Conservation (phyloP, 2,113 vertebrate genomes). For the Tenrec ecaudatus region DNA sequence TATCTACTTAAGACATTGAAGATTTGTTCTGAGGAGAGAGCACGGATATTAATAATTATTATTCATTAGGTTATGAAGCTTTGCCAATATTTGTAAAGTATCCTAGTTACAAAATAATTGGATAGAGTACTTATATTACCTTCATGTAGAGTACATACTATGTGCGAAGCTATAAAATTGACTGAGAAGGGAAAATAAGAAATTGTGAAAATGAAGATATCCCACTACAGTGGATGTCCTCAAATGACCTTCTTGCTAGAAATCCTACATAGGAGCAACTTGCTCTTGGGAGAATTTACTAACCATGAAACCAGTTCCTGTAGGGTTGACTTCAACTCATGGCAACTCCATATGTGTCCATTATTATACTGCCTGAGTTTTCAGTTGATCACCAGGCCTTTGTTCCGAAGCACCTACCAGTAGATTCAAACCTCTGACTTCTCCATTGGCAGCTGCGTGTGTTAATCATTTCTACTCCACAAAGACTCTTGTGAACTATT, state of each 20-base stretch:
- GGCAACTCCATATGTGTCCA: not conserved
- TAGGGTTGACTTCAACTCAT: not conserved
- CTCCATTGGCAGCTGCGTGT: not conserved
- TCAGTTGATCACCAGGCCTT: not conserved
- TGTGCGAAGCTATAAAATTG: slow-evolving; percentile 50
- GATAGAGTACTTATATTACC: slow-evolving; percentile 23
- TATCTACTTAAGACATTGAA: slow-evolving; percentile 26
- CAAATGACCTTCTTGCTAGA: not conserved
- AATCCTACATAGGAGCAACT: not conserved
- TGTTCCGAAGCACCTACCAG: not conserved
- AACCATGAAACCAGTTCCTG: not conserved
- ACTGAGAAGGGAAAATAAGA: slow-evolving; percentile 30
- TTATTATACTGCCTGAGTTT: not conserved
- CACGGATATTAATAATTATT: not conserved
- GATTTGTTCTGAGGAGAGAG: no score
- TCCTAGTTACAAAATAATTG: slow-evolving; percentile 30
- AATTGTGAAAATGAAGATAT: slow-evolving; percentile 21
- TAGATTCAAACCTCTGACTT: not conserved
- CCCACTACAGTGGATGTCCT: not conserved
- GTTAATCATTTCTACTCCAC: not conserved
- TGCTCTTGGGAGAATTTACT: not conserved
- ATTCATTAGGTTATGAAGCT: not conserved
- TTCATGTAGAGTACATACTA: slow-evolving; percentile 10
- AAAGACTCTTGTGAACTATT: not conserved
- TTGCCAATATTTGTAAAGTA: slow-evolving; percentile 16